These are phyloP conservation scores for Meloidogyne floridensis DNA, from an alignment of 1,140 invertebrate species.

Conservation along the genomic window DNA sequence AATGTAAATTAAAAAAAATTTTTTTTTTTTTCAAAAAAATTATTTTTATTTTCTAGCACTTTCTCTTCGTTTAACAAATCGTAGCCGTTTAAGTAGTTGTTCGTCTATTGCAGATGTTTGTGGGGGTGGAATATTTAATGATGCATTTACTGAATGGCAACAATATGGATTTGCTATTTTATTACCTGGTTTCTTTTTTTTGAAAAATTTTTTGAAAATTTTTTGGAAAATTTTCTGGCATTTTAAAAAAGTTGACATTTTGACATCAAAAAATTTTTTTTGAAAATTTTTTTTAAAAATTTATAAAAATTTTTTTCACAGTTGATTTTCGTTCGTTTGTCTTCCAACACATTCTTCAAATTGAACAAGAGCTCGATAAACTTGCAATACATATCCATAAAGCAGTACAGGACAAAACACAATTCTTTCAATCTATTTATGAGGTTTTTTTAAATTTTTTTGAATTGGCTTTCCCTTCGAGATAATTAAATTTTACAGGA, in stretches of 20 bases:
- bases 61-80: constrained; percentile 32
- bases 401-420: constrained; percentile 32
- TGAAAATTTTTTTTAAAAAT: too few species aligned
- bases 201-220: constrained; percentile 20
- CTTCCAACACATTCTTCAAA: constrained; percentile 52
- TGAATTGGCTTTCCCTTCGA: too few species aligned
- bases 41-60: constrained; percentile 14
- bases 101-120: constrained; percentile 30
- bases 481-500: too few species aligned
- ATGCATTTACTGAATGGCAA: constrained; percentile 30
- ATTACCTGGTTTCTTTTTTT: constrained; percentile 36
- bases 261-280: too few species aligned
- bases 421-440: constrained; percentile 43
- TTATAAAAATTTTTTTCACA: constrained; percentile 1
- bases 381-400: constrained; percentile 34
- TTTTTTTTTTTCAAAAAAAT: background rate
- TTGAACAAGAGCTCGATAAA: constrained; percentile 40
- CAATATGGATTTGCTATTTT: constrained; percentile 47
- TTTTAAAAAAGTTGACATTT: too few species aligned
- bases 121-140: background rate
- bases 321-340: constrained; percentile 31
- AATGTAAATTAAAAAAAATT: constrained; percentile 29
- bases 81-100: constrained; percentile 38
- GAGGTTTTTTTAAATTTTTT: constrained; percentile 24
- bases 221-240: background rate